These are phyloP conservation scores for Squalus acanthias DNA, from an alignment of 2,797 vertebrate genomes.

Conservation along the genomic window DNA sequence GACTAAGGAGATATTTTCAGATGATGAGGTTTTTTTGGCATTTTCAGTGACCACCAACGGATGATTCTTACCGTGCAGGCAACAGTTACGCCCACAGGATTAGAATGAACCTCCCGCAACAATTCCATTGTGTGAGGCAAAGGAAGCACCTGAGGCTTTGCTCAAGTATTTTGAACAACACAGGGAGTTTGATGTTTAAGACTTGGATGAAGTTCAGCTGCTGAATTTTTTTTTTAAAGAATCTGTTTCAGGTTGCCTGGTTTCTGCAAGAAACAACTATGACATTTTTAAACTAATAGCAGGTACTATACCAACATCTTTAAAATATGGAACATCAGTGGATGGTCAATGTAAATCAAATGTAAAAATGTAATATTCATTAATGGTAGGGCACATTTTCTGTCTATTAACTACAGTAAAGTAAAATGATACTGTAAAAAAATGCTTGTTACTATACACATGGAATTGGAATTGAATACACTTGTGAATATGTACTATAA, in stretches of 20 bases:
- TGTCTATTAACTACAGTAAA: not conserved
- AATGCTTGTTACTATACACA: not conserved
- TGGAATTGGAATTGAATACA: not conserved
- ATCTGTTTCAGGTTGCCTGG: not conserved
- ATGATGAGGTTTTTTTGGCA: not conserved
- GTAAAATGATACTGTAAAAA: not conserved
- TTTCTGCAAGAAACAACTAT: not conserved
- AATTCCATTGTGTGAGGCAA: not conserved
- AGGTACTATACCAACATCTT: not conserved
- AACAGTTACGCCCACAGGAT: not conserved
- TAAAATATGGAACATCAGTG: not conserved
- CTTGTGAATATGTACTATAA: not conserved
- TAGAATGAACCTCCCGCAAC: not conserved
- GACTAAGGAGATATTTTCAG: not conserved
- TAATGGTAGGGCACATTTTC: not conserved
- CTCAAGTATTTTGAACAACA: constrained; percentile 1
- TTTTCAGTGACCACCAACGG: not conserved
- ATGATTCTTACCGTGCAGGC: not conserved
- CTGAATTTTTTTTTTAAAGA: not conserved
- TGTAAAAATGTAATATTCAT: not conserved
- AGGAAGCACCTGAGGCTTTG: not conserved
- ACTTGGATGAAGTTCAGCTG: not conserved
- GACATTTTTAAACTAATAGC: not conserved
- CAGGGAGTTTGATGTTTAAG: not conserved
- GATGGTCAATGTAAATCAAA: not conserved